phyloP scores from a whole-genome alignment of 2,113 vertebrate genomes.

The Scopus umbretta region DNA sequence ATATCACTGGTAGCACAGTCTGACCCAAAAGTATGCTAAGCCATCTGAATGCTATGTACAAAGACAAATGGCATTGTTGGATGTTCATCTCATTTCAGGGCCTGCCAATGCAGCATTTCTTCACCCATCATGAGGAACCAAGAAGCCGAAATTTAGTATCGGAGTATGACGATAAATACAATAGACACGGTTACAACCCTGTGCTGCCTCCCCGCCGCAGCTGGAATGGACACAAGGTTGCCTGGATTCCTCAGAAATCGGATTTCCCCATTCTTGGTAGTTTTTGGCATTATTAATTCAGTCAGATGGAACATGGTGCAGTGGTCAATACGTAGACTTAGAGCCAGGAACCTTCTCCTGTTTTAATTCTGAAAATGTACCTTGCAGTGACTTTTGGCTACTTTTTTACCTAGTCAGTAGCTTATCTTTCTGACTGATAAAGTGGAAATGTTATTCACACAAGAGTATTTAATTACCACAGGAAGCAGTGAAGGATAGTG shows the following conservation, averaged over 20 bases:
- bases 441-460: neutral
- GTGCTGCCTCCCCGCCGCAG: slow-evolving; percentile 45
- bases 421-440: neutral
- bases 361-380: neutral
- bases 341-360: neutral
- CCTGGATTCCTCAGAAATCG: slow-evolving; percentile 73
- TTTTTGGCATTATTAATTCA: neutral
- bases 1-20: neutral
- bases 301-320: neutral
- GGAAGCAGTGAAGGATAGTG: neutral
- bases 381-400: neutral
- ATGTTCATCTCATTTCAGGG: slow-evolving; percentile 64
- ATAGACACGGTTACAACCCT: neutral
- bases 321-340: neutral
- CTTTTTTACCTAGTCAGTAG: neutral
- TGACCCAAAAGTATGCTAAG: neutral
- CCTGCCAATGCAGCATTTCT: slow-evolving; percentile 69
- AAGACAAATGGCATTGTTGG: neutral
- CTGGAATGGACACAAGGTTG: slow-evolving; percentile 57
- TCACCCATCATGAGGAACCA: slow-evolving; percentile 65
- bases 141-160: slow-evolving; percentile 64
- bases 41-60: neutral
- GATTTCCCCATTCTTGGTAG: slow-evolving; percentile 72
- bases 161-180: slow-evolving; percentile 74
- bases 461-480: neutral